Conservation (phyloP, 2,888 invertebrate genomes). For the Branchellion lobata region DNA sequence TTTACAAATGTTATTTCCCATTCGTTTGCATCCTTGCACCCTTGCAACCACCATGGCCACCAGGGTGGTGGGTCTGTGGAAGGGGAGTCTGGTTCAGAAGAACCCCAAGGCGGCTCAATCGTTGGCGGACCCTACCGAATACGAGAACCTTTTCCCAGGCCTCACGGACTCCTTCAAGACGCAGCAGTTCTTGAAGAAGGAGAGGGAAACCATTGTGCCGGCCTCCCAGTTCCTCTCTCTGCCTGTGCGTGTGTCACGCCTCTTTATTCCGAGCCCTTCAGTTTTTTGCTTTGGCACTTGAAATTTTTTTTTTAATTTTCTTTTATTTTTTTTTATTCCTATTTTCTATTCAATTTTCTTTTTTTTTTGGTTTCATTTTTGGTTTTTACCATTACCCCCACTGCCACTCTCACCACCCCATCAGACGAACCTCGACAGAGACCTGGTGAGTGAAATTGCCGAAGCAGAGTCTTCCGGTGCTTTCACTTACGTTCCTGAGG, state of each 20-base stretch:
- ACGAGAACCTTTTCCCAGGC: conserved; percentile 93
- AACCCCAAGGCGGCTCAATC: conserved; percentile 90
- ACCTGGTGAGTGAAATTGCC: conserved; percentile 73
- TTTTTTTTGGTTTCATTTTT: no score
- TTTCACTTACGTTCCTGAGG: conserved; percentile 62
- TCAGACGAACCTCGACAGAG: conserved; percentile 67
- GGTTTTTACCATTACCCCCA: no score
- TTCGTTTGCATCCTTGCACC: no score
- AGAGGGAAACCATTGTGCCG: conserved; percentile 62
- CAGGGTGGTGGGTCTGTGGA: conserved; percentile 82
- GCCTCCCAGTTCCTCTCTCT: conserved; percentile 67
- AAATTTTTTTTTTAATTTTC: no score
- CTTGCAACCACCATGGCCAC: no score
- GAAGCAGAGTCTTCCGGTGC: conserved; percentile 67
- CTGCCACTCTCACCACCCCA: neutral
- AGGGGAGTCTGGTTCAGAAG: conserved; percentile 74
- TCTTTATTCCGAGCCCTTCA: neutral
- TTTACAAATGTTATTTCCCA: no score
- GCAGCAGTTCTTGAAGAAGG: conserved; percentile 67
- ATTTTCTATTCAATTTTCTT: no score
- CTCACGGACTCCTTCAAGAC: conserved; percentile 71
- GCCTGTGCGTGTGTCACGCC: conserved; percentile 59
- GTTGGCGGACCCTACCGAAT: conserved; percentile 89
- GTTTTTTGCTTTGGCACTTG: neutral
- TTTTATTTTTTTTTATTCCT: no score